Percentiles rank a stretch among this genome's conserved stretches.
Evolutionary conservation across 2,797 vertebrate genomes (phyloP).

Genomic region (Dallia pectoralis): DNA sequence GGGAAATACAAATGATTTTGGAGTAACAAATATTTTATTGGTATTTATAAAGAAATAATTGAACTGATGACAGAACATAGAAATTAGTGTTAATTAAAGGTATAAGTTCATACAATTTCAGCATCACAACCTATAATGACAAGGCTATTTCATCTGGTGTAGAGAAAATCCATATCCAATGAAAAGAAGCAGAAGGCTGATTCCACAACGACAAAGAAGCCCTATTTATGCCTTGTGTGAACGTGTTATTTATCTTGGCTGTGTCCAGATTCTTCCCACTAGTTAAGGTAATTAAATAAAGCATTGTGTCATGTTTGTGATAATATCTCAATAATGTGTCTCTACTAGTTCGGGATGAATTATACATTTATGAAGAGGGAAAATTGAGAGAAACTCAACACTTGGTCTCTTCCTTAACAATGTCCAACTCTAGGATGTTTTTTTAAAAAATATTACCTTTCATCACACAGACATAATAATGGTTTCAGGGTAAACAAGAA

Average conservation of each 20-base stretch:
- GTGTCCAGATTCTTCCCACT: too few relatives aligned
- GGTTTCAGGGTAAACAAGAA: slow-evolving; percentile 63
- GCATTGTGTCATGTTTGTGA: too few relatives aligned
- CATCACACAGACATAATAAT: slow-evolving; percentile 55
- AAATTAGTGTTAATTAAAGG: slow-evolving; percentile 60
- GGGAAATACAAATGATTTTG: background rate
- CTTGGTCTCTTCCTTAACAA: background rate
- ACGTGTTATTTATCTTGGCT: too few relatives aligned
- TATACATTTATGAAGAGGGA: background rate
- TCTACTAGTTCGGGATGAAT: too few relatives aligned
- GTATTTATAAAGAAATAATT: slow-evolving; percentile 55
- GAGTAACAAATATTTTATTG: slow-evolving; percentile 69
- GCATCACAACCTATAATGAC: slow-evolving; percentile 40
- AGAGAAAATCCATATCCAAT: slow-evolving; percentile 1
- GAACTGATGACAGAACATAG: slow-evolving; percentile 51
- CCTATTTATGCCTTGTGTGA: too few relatives aligned
- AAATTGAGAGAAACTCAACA: slow-evolving; percentile 1
- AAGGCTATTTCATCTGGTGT: slow-evolving; percentile 15
- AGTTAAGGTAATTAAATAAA: too few relatives aligned
- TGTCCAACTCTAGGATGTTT: slow-evolving; percentile 22
- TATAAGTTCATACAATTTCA: slow-evolving; percentile 33
- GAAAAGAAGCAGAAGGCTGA: background rate
- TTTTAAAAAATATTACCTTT: slow-evolving; percentile 42
- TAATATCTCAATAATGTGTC: too few relatives aligned
- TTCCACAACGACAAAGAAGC: slow-evolving; percentile 9